Evolutionary conservation across 2,888 invertebrate genomes (phyloP).

Genomic region (Acrocyrtus sp.): DNA sequence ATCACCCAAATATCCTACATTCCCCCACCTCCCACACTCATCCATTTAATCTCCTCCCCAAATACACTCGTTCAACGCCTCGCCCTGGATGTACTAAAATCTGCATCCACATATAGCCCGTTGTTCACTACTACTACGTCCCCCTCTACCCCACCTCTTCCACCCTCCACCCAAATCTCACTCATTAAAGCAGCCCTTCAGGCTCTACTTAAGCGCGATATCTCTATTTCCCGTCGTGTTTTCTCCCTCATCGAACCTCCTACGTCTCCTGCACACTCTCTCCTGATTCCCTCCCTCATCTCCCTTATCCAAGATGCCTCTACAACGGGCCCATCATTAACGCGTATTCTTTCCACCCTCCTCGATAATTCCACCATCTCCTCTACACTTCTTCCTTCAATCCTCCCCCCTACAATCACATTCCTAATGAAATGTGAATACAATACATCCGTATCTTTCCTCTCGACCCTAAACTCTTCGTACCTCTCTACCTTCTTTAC

Average conservation of each 20-base stretch:
- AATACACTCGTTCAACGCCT: constrained; percentile 80
- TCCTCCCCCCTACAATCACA: constrained; percentile 73
- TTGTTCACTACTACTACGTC: too few relatives aligned
- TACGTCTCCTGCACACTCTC: not conserved
- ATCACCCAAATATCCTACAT: constrained; percentile 4
- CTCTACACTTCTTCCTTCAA: constrained; percentile 80
- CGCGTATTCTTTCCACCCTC: constrained; percentile 73
- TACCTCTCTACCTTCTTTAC: constrained; percentile 4
- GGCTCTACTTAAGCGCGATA: constrained; percentile 75
- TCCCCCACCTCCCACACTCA: not conserved
- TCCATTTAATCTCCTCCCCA: constrained; percentile 9
- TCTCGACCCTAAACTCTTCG: not conserved
- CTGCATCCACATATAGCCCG: too few relatives aligned
- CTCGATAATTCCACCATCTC: constrained; percentile 90
- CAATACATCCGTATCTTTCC: constrained; percentile 9
- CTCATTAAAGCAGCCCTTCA: constrained; percentile 35
- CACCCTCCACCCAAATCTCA: constrained; percentile 65
- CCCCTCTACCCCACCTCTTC: too few relatives aligned
- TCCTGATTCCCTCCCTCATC: not conserved
- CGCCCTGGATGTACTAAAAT: constrained; percentile 76
- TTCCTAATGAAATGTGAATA: constrained; percentile 32
- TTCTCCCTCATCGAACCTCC: constrained; percentile 68
- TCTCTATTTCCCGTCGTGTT: constrained; percentile 80
- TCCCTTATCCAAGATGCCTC: constrained; percentile 7
- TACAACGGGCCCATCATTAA: not conserved